Evolutionary conservation across 92 coral and sea anemone genomes (phyloP), one percentile per base, ranked within the genome.

Genomic region (Blastomussa wellsi): DNA sequence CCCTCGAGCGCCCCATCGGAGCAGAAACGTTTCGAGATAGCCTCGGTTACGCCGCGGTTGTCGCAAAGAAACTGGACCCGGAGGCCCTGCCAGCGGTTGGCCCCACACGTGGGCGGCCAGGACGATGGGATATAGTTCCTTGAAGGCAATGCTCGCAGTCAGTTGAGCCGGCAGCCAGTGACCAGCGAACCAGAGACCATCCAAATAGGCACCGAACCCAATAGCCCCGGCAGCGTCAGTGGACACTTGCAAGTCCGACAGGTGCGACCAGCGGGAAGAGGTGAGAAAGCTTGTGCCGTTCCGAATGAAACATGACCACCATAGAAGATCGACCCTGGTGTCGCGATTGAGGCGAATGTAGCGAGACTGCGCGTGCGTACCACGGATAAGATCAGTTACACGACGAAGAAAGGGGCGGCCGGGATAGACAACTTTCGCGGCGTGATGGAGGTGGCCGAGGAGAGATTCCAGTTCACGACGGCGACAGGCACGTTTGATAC

Each of bases 11-110:
- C 16, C 60, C 22, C 24, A 3, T 20, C 22, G 60, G 24, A 20
- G 19, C 60, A 53, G 3, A 53, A 17, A 20, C 60, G 4, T 53
- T 20, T 90, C 91, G 85, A 0, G 51, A 68, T 11, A 75, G 16
- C 92, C 89, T 90, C 87, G 88, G 13, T 88, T 26, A 33, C 91
- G 7, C 72, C 87, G 29, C 83, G 65, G 32, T 79, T n/a, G n/a
- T n/a, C n/a, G n/a, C n/a, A n/a, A n/a, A n/a, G n/a, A n/a, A n/a
- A n/a, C n/a, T n/a, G n/a, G n/a, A n/a, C n/a, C n/a, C n/a, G n/a
- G n/a, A n/a, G n/a, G n/a, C n/a, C n/a, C n/a, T n/a, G n/a, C n/a
- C n/a, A n/a, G n/a, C n/a, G n/a, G n/a, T n/a, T n/a, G n/a, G n/a
- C n/a, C n/a, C n/a, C n/a, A n/a, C n/a, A n/a, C n/a, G n/a, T n/a